Percentiles rank a stretch among this genome's conserved stretches.
phyloP scores from a whole-genome alignment of 1,140 invertebrate genomes.

The Trichonephila clavata region DNA sequence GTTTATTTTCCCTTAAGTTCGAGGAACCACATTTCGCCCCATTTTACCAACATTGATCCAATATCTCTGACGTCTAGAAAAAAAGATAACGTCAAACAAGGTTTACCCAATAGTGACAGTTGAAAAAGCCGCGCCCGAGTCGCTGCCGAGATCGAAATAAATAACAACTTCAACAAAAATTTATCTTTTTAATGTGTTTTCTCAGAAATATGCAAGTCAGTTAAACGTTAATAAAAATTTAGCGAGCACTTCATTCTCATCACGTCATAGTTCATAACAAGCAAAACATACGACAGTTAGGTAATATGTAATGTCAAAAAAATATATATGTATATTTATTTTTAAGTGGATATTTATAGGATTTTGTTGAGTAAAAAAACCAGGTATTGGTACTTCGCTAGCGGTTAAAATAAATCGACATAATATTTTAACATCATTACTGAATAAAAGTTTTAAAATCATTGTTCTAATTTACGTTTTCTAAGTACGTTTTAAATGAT shows the following conservation, averaged over 20 bases:
- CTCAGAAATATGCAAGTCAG: not conserved
- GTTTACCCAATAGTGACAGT: conserved; percentile 56
- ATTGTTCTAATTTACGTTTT: too few relatives aligned
- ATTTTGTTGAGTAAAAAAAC: too few relatives aligned
- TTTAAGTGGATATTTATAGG: not conserved
- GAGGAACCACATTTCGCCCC: conserved; percentile 26
- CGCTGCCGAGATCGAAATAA: not conserved
- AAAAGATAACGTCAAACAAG: conserved; percentile 61
- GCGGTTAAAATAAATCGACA: too few relatives aligned
- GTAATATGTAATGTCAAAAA: not conserved
- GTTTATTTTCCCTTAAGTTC: not conserved
- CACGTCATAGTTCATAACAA: not conserved
- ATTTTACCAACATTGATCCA: conserved; percentile 55
- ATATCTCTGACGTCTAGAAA: conserved; percentile 59
- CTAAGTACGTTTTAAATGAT: too few relatives aligned
- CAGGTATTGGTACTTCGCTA: too few relatives aligned
- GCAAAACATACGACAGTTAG: not conserved
- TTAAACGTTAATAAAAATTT: not conserved
- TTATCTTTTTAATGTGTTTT: not conserved
- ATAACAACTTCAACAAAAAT: conserved; percentile 10
- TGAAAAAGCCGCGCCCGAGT: conserved; percentile 33
- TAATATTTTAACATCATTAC: too few relatives aligned
- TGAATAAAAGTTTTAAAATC: too few relatives aligned
- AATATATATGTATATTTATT: not conserved
- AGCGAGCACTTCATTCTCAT: not conserved